phyloP scores from a whole-genome alignment of 2,797 vertebrate genomes.

The Sandelia bainsii region DNA sequence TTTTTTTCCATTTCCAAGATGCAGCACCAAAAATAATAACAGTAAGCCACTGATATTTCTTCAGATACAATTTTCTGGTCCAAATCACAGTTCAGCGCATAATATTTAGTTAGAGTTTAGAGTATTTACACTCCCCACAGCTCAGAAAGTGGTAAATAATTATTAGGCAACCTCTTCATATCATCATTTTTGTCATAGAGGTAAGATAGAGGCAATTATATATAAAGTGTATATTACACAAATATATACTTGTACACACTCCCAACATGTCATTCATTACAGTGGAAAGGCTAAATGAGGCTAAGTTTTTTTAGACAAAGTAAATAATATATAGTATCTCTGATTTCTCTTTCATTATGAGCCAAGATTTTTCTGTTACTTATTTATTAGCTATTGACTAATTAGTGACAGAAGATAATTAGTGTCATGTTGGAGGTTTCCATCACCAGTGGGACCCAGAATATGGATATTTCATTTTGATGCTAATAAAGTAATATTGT shows the following conservation, averaged over 20 bases:
- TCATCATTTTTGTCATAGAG: no score
- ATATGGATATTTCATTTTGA: slow-evolving; percentile 8
- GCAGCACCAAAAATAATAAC: no score
- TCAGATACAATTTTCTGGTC: no score
- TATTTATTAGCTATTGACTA: not conserved
- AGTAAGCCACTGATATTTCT: no score
- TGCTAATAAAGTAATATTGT: not conserved
- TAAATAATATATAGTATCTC: not conserved
- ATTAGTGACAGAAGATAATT: not conserved
- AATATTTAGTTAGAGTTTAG: slow-evolving; percentile 30
- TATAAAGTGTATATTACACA: no score
- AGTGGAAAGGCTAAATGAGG: no score
- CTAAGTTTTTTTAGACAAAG: no score
- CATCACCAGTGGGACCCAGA: not conserved
- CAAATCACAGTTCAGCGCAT: slow-evolving; percentile 13
- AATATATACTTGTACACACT: no score
- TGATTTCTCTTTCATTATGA: not conserved
- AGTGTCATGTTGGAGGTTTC: not conserved
- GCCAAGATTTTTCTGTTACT: not conserved
- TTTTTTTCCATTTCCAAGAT: no score
- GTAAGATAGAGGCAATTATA: no score
- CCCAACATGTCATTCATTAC: no score
- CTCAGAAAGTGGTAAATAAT: slow-evolving; percentile 45
- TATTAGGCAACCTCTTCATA: not conserved
- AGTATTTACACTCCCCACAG: slow-evolving; percentile 26